Base-by-base conservation (phyloP, 2,113 vertebrate species). In the Caloenas nicobarica region DNA sequence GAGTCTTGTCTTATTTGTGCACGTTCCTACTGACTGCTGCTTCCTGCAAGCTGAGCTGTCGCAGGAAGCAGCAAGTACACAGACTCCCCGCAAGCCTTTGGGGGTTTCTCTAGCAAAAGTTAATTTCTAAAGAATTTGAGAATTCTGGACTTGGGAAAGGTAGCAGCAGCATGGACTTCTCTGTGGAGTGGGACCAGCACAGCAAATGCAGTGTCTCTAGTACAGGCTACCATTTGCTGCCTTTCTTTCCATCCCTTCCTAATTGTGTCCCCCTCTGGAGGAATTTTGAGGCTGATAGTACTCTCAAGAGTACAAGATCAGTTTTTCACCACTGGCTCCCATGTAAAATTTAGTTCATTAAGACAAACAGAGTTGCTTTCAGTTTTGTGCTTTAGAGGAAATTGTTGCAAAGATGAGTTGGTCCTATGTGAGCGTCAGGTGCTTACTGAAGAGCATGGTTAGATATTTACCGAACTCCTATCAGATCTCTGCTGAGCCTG, bases 1-100 rank as follows among this genome's bases (percentile, higher is more conserved):
- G 77, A 92, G 58, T 94, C 61, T 81, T 88, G 70, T 97, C 38
- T 44, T 71, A 64, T 68, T 38, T 68, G 40, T 64, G 29, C 13
- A 4, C 4, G 0, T 86, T 78, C 61, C 72, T 68, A 3, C 51
- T 2, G 6, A 24, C 7, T 42, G 34, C 69, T 80, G 16, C 66
- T 93, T n/a, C 57, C 36, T 85, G 12, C 53, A 69, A 33, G 54
- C 13, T 88, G 60, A 58, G 23, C 15, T 56, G n/a, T 77, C 0
- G 0, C 22, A 28, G 57, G 69, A 95, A 81, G 57, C 60, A 36
- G 70, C 44, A 44, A 77, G 26, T 60, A 54, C 26, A 9, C 15
- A 33, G 33, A 10, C 10, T 13, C 12, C 17, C 18, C 1, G 5
- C 34, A 57, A 64, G 57, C 38, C 36, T 79, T 50, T 42, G 25